Evolutionary conservation across 1,140 invertebrate genomes (phyloP), one percentile per base, ranked within the genome.

Genomic region (Ceratoteleas bidentatus): DNA sequence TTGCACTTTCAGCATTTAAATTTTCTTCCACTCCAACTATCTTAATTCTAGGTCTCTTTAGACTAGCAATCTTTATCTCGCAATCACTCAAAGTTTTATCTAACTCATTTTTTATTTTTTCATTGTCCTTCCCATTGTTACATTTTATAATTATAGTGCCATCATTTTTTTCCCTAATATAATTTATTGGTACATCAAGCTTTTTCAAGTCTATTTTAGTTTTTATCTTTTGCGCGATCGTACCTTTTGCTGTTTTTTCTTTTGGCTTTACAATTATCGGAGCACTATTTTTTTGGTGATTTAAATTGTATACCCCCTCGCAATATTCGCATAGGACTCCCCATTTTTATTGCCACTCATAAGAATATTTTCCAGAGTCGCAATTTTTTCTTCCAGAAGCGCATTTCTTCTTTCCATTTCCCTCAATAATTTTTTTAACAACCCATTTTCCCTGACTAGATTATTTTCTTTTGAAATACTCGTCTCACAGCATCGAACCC

Each of bases 121-220:
- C 45, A 13, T 49, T 11, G n/a, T 49, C 10, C n/a, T 49, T 11
- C n/a, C 13, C 45, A 13, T 49, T 14, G 6, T 49, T 49, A 49
- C 45, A 49, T 49, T 49, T 49, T 49, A 49, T 49, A n/a, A 49
- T 49, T 11, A 49, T 11, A 2, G 45, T 49, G 6, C 45, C 45
- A 49, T 49, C 45, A 49, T 49, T 49, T 49, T 49, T 49, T 49
- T 49, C 45, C n/a, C 45, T 14, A 49, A 49, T 49, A 49, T 49
- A 49, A 49, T 49, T 13, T 11, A 49, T 49, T 6, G 45, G 9
- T 11, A 49, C 13, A n/a, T 49, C n/a, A 13, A n/a, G 10, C 6
- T 49, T 14, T 11, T 49, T n/a, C 13, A 49, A 11, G 6, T 49
- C n/a, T 49, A 49, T 49, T 49, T 49, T 49, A 3, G 45, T 2